phyloP scores from a whole-genome alignment of 2,113 vertebrate genomes.

The Atrichornis clamosus region DNA sequence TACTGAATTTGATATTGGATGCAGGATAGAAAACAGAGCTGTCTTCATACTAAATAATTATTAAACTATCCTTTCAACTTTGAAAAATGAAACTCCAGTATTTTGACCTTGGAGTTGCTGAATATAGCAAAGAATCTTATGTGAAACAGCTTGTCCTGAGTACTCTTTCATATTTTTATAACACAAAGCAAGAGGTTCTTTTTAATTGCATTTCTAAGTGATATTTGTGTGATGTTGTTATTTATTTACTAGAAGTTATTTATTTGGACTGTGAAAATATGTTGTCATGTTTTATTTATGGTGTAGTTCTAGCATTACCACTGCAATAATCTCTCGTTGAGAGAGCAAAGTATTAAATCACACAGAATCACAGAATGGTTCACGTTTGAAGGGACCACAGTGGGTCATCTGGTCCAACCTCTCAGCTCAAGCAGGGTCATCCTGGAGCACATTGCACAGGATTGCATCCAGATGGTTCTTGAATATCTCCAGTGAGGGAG shows the following conservation, averaged over 20 bases:
- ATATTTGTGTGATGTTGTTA: background rate
- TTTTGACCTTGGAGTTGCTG: background rate
- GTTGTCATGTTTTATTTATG: slow-evolving; percentile 6
- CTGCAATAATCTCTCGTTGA: background rate
- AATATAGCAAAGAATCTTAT: background rate
- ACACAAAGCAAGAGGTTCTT: background rate
- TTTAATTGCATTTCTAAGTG: slow-evolving; percentile 33
- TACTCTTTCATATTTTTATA: background rate
- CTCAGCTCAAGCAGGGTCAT: too few species aligned
- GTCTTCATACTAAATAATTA: background rate
- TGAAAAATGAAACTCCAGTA: slow-evolving; percentile 25
- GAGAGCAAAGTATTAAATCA: slow-evolving; percentile 7
- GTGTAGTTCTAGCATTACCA: background rate
- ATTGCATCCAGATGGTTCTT: background rate
- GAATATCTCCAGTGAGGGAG: background rate
- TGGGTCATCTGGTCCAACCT: background rate
- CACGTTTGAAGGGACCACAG: background rate
- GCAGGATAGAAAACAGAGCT: background rate
- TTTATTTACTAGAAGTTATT: slow-evolving; percentile 16
- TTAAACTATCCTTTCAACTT: slow-evolving; percentile 8
- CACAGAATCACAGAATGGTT: background rate
- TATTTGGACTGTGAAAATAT: background rate
- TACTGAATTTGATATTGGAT: background rate
- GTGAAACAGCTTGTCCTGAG: background rate
- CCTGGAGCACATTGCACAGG: background rate